phyloP scores from a whole-genome alignment of 2,888 invertebrate species.

The Odontocerum albicorne region DNA sequence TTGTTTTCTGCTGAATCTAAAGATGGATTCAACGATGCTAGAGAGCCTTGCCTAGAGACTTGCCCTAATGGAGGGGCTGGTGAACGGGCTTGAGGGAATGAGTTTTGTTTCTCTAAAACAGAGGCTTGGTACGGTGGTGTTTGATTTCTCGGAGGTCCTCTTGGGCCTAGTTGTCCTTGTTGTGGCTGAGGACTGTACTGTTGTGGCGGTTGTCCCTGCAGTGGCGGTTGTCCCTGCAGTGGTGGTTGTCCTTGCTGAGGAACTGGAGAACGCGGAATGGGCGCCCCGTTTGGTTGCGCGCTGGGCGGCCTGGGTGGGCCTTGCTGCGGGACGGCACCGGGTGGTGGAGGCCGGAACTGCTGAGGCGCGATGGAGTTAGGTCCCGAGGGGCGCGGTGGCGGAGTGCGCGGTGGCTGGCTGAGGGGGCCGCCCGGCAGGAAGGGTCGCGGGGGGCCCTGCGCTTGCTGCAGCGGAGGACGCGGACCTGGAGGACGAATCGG shows the following conservation, averaged over 20 bases:
- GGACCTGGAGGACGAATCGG: constrained; percentile 45
- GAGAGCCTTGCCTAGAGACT: constrained; percentile 51
- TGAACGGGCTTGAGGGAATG: constrained; percentile 36
- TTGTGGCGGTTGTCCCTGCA: constrained; percentile 9
- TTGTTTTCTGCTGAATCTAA: constrained; percentile 46
- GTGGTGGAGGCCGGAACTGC: constrained; percentile 35
- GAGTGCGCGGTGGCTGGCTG: constrained; percentile 48
- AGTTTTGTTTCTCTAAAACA: constrained; percentile 30
- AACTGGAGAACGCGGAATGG: constrained; percentile 47
- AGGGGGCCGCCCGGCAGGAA: constrained; percentile 40
- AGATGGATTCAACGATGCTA: constrained; percentile 48
- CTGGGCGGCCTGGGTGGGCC: constrained; percentile 19
- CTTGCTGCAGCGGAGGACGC: constrained; percentile 40
- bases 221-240: constrained; percentile 4
- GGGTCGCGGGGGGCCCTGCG: constrained; percentile 46
- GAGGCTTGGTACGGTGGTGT: constrained; percentile 30
- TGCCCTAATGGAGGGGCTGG: constrained; percentile 41
- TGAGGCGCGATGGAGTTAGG: constrained; percentile 49
- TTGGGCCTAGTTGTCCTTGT: constrained; percentile 19
- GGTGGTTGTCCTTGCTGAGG: constrained; percentile 38
- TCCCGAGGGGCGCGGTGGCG: constrained; percentile 47
- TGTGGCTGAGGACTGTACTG: constrained; percentile 4
- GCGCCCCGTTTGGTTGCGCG: constrained; percentile 40
- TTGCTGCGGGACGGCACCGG: background rate
- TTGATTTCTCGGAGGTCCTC: constrained; percentile 24